A percentile compares a stretch with the other conserved stretches of the same genome.
These are phyloP conservation scores for Puntigrus tetrazona DNA, from an alignment of 2,113 vertebrate genomes.

Conservation along the genomic window DNA sequence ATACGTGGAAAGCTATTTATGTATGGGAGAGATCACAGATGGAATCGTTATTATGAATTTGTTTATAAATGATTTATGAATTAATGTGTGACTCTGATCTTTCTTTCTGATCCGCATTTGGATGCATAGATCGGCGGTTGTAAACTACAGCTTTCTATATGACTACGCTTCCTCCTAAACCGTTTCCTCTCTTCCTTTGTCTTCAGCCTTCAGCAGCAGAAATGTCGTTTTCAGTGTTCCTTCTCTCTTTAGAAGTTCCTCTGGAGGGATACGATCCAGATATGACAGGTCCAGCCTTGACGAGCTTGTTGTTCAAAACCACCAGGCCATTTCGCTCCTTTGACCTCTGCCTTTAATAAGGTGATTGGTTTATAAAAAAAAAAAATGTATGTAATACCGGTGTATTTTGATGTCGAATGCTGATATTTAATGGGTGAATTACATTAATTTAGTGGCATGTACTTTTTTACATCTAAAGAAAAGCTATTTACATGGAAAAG, in stretches of 20 bases:
- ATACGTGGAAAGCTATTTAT: conserved; percentile 64
- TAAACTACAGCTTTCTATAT: neutral
- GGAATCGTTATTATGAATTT: conserved; percentile 69
- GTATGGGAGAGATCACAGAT: conserved; percentile 61
- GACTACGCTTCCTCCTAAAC: neutral
- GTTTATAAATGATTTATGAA: conserved; percentile 77
- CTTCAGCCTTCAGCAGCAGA: neutral
- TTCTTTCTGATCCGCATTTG: neutral
- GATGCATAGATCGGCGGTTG: neutral
- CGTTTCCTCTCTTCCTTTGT: neutral
- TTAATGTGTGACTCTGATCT: conserved; percentile 33
- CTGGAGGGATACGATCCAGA: neutral
- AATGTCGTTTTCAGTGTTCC: neutral
- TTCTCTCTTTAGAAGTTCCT: conserved; percentile 21
- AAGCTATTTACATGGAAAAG: neutral
- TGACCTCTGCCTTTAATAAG: neutral
- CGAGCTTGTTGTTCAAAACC: neutral
- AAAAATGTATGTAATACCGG: too few species aligned
- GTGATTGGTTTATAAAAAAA: too few species aligned
- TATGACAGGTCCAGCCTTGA: neutral
- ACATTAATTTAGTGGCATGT: neutral
- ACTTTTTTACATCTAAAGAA: neutral
- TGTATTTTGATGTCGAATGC: neutral
- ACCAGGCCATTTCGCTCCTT: neutral
- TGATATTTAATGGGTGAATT: neutral